These are phyloP conservation scores for Nematostella vectensis DNA, from an alignment of 92 coral and sea anemone species.

Conservation along the genomic window DNA sequence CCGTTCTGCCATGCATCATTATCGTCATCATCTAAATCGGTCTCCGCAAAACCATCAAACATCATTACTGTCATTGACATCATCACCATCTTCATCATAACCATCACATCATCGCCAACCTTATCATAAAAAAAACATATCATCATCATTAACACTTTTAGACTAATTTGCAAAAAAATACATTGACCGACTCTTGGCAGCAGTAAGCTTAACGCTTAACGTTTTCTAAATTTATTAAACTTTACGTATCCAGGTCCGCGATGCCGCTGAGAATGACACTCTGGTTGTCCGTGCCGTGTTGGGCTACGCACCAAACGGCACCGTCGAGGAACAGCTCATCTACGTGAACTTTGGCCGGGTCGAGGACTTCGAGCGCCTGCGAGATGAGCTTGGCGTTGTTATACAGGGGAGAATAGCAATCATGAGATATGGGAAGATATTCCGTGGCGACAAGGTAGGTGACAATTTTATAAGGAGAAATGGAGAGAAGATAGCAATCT, in stretches of 20 bases:
- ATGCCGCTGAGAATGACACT: conserved; percentile 49
- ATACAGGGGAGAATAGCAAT: conserved; percentile 43
- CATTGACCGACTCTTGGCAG: too few relatives aligned
- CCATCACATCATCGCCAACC: too few relatives aligned
- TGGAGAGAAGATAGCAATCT: neutral
- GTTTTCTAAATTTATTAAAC: too few relatives aligned
- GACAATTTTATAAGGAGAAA: neutral
- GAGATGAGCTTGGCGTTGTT: conserved; percentile 12
- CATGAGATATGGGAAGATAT: conserved; percentile 49
- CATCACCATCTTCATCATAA: too few relatives aligned
- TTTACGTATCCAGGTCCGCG: conserved; percentile 21
- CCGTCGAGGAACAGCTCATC: conserved; percentile 24
- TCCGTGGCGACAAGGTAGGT: conserved; percentile 52
- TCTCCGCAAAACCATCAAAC: neutral
- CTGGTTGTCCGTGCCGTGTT: conserved; percentile 41
- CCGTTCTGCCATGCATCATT: neutral
- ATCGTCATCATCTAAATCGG: neutral
- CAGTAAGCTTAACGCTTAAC: too few relatives aligned
- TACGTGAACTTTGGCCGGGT: conserved; percentile 50
- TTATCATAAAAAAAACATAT: too few relatives aligned
- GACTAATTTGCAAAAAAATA: too few relatives aligned
- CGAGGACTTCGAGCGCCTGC: conserved; percentile 33
- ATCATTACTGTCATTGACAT: too few relatives aligned
- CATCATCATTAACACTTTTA: too few relatives aligned
- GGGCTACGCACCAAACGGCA: conserved; percentile 43